Percentiles rank a stretch among this genome's conserved stretches.
Evolutionary conservation across 2,113 vertebrate genomes (phyloP).

Genomic region (crab-eating macaque (Macaca fascicularis)): T2T-MFA8v1.1 NC_088380.1:150091501-150092000

Average conservation of each 20-base stretch:
- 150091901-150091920: rapidly evolving
- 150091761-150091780: neutral
- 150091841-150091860: neutral
- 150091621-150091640: neutral
- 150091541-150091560: neutral
- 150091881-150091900: too few relatives aligned
- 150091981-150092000: neutral
- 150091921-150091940: neutral
- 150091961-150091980: neutral
- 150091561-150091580: neutral
- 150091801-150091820: neutral
- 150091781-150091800: neutral
- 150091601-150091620: neutral
- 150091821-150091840: neutral
- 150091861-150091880: neutral
- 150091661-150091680: neutral
- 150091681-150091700: neutral
- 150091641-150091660: neutral
- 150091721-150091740: neutral
- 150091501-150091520: neutral
- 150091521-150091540: neutral
- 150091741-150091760: neutral
- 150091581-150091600: neutral
- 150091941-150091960: neutral
- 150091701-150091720: neutral